These are phyloP conservation scores for Borostomias antarcticus DNA, from an alignment of 2,797 vertebrate species.

Conservation along the genomic window DNA sequence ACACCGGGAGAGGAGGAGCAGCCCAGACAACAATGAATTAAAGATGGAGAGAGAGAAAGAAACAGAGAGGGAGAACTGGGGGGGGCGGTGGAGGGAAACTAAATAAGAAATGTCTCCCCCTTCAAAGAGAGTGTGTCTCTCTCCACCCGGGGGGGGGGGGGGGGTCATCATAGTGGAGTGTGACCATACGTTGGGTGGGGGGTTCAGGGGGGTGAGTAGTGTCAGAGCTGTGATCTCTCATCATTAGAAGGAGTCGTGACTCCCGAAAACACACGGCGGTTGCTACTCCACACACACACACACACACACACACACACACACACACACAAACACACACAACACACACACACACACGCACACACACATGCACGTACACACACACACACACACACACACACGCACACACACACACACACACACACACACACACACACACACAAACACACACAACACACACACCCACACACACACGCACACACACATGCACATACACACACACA, in stretches of 20 bases:
- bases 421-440: too few relatives aligned
- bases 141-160: too few relatives aligned
- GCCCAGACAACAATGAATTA: background rate
- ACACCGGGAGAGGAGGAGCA: background rate
- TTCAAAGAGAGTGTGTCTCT: too few relatives aligned
- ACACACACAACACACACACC: too few relatives aligned
- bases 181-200: too few relatives aligned
- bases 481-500: background rate
- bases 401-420: background rate
- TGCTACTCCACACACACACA: too few relatives aligned
- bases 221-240: constrained; percentile 47
- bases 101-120: too few relatives aligned
- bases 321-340: too few relatives aligned
- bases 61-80: constrained; percentile 21
- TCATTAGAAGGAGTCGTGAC: constrained; percentile 42
- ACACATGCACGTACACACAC: constrained; percentile 7
- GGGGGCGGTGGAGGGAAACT: constrained; percentile 9
- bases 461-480: background rate
- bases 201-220: constrained; percentile 15
- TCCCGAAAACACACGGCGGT: constrained; percentile 37
- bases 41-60: background rate
- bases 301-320: too few relatives aligned
- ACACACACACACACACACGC: constrained; percentile 5
- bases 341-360: too few relatives aligned
- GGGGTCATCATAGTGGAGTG: too few relatives aligned